phyloP scores from a whole-genome alignment of 2,888 invertebrate genomes.

The Sinhomidia bicolor region DNA sequence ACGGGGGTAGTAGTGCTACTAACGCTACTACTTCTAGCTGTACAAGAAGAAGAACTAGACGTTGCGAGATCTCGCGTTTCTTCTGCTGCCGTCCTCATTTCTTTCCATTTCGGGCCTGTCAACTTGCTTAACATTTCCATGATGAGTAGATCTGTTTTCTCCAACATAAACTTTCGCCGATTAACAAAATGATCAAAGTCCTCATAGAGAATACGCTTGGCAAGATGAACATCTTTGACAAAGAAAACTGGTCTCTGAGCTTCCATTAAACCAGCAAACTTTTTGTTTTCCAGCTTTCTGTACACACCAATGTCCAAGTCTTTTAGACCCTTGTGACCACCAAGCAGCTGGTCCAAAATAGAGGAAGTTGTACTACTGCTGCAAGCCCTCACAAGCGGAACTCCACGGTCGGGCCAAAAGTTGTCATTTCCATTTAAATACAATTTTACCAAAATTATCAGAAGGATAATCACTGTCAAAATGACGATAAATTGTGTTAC shows the following conservation, averaged over 20 bases:
- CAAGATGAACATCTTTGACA: constrained; percentile 63
- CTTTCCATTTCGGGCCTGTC: constrained; percentile 67
- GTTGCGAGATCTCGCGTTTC: constrained; percentile 53
- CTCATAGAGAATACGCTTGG: constrained; percentile 60
- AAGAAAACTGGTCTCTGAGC: constrained; percentile 60
- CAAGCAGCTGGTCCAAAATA: constrained; percentile 43
- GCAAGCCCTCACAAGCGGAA: constrained; percentile 32
- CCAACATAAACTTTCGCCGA: constrained; percentile 48
- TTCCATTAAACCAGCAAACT: constrained; percentile 64
- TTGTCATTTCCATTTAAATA: constrained; percentile 65
- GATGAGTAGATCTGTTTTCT: constrained; percentile 67
- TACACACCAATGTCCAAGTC: constrained; percentile 29
- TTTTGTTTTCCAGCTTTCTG: constrained; percentile 18
- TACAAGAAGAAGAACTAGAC: constrained; percentile 10
- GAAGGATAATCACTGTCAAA: constrained; percentile 9
- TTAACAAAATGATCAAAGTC: constrained; percentile 71
- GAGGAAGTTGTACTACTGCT: constrained; percentile 46
- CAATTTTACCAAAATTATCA: constrained; percentile 52
- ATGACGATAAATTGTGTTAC: constrained; percentile 41
- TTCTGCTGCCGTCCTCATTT: constrained; percentile 43
- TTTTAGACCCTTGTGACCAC: constrained; percentile 19
- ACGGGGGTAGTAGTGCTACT: neutral
- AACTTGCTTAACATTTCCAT: constrained; percentile 65
- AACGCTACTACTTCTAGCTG: neutral
- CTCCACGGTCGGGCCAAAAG: constrained; percentile 70